Percentiles rank a stretch among this genome's conserved stretches.
Conservation (phyloP, 2,888 invertebrate genomes). For the Torymus tubicola region DNA sequence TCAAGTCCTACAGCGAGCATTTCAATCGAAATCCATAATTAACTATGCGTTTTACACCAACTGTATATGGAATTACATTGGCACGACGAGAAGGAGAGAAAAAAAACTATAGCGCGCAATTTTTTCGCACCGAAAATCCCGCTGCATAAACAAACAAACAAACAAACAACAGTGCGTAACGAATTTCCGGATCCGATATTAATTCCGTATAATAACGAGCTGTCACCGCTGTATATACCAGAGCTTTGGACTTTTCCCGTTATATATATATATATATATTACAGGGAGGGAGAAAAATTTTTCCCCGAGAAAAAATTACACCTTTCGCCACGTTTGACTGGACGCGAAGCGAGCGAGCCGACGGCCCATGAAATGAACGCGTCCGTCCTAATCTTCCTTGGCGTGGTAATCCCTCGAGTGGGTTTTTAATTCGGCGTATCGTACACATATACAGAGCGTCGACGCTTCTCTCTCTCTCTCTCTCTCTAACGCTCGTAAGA, state of each 20-base stretch:
- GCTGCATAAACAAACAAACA: too few relatives aligned
- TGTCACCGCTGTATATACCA: neutral
- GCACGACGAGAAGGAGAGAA: too few relatives aligned
- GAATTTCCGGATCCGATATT: neutral
- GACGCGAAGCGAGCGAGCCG: constrained; percentile 72
- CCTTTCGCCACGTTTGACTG: constrained; percentile 57
- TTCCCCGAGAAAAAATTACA: constrained; percentile 9
- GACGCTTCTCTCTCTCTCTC: too few relatives aligned
- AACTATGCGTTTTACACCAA: too few relatives aligned
- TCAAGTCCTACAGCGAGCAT: too few relatives aligned
- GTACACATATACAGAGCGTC: too few relatives aligned
- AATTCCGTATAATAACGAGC: constrained; percentile 16
- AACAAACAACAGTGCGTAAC: neutral
- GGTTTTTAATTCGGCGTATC: constrained; percentile 35
- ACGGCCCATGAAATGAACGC: constrained; percentile 75
- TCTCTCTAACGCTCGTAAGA: neutral
- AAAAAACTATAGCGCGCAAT: too few relatives aligned
- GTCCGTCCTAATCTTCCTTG: constrained; percentile 63
- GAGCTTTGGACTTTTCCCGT: neutral
- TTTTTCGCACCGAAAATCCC: too few relatives aligned
- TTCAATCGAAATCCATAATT: too few relatives aligned
- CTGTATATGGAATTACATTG: too few relatives aligned
- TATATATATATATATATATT: neutral
- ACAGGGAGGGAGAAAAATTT: constrained; percentile 31
- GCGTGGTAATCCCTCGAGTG: constrained; percentile 46